phyloP scores from a whole-genome alignment of 2,113 vertebrate genomes.

The Oryzias celebensis region DNA sequence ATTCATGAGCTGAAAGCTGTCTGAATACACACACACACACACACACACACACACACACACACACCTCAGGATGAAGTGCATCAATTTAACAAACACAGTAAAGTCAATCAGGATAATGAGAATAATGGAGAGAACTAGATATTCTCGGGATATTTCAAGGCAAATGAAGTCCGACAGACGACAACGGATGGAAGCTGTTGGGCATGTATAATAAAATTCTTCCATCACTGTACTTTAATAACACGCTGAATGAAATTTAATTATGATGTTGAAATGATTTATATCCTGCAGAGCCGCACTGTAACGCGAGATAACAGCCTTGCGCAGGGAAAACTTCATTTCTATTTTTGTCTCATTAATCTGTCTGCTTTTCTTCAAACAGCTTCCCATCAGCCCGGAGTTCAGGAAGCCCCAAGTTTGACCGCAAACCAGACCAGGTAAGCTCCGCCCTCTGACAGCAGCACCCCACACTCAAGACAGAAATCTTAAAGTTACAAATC shows the following conservation, averaged over 20 bases:
- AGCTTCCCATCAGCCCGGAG: no score
- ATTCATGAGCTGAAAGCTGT: slow-evolving; percentile 22
- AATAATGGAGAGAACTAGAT: slow-evolving; percentile 2
- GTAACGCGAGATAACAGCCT: neutral
- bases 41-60: slow-evolving; percentile 1
- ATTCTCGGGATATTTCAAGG: neutral
- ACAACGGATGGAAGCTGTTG: neutral
- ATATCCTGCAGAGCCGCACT: neutral
- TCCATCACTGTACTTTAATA: slow-evolving; percentile 33
- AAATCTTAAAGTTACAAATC: no score
- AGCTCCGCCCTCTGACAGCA: no score
- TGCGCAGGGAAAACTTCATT: neutral
- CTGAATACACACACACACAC: neutral
- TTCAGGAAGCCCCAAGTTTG: no score
- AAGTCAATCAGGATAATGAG: neutral
- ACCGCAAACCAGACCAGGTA: no score
- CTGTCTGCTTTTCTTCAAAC: no score
- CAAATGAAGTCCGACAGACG: neutral
- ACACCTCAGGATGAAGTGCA: neutral
- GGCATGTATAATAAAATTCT: slow-evolving; percentile 30
- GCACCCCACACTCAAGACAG: no score
- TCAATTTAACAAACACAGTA: slow-evolving; percentile 16
- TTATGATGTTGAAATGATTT: slow-evolving; percentile 26
- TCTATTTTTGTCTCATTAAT: slow-evolving; percentile 1
- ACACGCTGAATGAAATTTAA: slow-evolving; percentile 31